Percentiles rank a stretch among this genome's conserved stretches.
Conservation (phyloP, 2,113 vertebrate genomes). For the Macaca nemestrina region DNA sequence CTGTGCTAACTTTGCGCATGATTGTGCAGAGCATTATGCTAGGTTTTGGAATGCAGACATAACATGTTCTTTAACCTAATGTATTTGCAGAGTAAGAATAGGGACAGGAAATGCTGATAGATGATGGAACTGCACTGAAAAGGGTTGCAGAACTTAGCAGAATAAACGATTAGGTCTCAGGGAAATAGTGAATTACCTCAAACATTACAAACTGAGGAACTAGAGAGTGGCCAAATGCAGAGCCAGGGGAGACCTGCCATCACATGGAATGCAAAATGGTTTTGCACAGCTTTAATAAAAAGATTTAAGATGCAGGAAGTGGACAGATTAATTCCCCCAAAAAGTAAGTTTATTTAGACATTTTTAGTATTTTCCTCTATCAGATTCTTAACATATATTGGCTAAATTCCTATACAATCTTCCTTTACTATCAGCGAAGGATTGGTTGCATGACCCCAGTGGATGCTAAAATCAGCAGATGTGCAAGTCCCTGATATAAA, state of each 20-base stretch:
- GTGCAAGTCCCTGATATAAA: not conserved
- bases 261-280: not conserved
- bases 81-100: too few species aligned
- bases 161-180: not conserved
- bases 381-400: not conserved
- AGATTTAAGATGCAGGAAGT: too few species aligned
- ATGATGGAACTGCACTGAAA: rapidly evolving
- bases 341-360: not conserved
- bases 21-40: not conserved
- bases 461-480: not conserved
- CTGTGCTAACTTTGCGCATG: too few species aligned
- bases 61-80: not conserved
- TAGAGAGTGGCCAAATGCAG: not conserved
- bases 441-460: not conserved
- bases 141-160: not conserved
- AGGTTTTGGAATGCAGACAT: rapidly evolving
- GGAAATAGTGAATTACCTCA: rapidly evolving
- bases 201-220: rapidly evolving
- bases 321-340: not conserved
- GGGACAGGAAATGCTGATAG: rapidly evolving
- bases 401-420: not conserved
- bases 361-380: not conserved
- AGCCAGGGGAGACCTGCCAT: too few species aligned
- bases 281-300: not conserved
- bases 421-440: not conserved